Evolutionary conservation across 2,797 vertebrate genomes (phyloP), one percentile per base, ranked within the genome.

Genomic region (Lacerta viridis): DNA sequence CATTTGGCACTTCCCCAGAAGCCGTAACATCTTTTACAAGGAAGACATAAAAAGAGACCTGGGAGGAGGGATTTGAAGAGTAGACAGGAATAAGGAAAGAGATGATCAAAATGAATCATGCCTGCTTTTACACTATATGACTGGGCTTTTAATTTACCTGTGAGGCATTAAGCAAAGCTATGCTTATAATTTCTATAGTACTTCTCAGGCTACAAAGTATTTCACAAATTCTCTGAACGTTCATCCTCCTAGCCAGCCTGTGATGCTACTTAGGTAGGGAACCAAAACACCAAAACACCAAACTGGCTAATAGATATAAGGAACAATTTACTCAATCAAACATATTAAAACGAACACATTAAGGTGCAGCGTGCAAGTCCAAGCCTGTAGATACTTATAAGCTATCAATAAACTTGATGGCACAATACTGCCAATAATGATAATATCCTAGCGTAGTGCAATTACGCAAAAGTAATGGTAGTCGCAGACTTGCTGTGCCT

Each of bases 91-190:
- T 27, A 77, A 83, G 80, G 27, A 78, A 68, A 66, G 75, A 20
- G 39, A 20, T 27, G 4, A 84, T 83, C 64, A 59, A 82, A 43
- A 66, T 87, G 11, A 75, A 82, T 81, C 41, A 64, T 33, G 46
- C 79, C 69, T 82, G 11, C 71, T 72, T 79, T 81, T 72, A 61
- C 25, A 15, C 29, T 74, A 41, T 59, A 43, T 71, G 25, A 69
- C 2, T 59, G 27, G 50, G n/a, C 55, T 80, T 87, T 87, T 46
- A 78, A 50, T 81, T 43, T 64, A 33, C 55, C 59, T 43, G 11
- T 75, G 71, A 75, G 79, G 50, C 13, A 84, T 84, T 76, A 61
- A 75, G 29, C 71, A 75, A 84, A 75, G 71, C 23, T 61, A 20
- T 7, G 61, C 39, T 39, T 50, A 41, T 75, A 84, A 75, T 84